Conservation (phyloP, 2,888 invertebrate species). For the Dryocosmus kuriphilus region DNA sequence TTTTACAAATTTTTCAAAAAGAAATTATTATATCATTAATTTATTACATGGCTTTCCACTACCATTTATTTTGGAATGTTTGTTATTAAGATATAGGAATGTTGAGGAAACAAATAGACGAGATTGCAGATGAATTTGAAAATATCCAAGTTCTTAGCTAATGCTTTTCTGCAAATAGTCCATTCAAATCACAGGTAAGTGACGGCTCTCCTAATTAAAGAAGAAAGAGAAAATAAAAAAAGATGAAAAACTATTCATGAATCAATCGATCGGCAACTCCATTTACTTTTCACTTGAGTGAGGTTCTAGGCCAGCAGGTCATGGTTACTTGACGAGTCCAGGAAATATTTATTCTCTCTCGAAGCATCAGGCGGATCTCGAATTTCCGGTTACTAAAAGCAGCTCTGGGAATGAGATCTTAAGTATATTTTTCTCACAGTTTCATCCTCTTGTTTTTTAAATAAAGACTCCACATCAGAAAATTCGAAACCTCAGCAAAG, state of each 20-base stretch:
- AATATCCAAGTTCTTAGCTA: constrained; percentile 11
- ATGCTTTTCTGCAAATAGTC: constrained; percentile 1
- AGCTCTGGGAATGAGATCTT: constrained; percentile 30
- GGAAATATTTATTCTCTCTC: constrained; percentile 36
- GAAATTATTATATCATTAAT: neutral
- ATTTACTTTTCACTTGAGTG: constrained; percentile 27
- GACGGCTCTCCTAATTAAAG: no score
- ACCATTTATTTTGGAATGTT: no score
- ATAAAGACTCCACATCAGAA: neutral
- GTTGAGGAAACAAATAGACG: neutral
- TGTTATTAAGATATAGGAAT: neutral
- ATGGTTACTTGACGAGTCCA: constrained; percentile 45
- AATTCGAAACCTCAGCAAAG: neutral
- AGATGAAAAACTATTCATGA: neutral
- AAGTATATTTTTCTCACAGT: neutral
- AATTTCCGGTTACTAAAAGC: constrained; percentile 13
- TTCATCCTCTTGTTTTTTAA: neutral
- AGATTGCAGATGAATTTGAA: neutral
- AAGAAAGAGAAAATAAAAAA: neutral
- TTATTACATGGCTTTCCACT: neutral
- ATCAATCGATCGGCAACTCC: constrained; percentile 29
- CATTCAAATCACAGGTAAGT: neutral
- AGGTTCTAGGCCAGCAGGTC: constrained; percentile 57
- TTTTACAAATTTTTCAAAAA: no score
- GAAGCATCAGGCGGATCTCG: constrained; percentile 53